These are phyloP conservation scores for Gyrodactylus salaris DNA, from an alignment of 1,140 invertebrate genomes.

Conservation along the genomic window DNA sequence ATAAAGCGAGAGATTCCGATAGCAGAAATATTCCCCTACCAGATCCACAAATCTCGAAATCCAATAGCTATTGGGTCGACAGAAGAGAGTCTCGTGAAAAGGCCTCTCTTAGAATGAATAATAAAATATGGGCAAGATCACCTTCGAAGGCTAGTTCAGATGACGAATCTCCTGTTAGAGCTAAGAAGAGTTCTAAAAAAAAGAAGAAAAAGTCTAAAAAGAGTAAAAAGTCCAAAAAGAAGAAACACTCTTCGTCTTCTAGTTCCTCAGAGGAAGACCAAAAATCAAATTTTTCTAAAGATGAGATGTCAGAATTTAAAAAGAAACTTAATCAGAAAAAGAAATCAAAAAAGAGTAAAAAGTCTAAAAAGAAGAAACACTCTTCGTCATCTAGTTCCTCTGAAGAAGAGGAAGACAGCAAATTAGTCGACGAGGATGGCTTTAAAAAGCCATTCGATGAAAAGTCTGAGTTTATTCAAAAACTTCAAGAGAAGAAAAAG, in stretches of 20 bases:
- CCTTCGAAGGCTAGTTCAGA: not conserved
- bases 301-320: too few relatives aligned
- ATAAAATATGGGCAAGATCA: constrained; percentile 2
- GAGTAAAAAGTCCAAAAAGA: constrained; percentile 3
- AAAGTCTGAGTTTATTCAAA: not conserved
- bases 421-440: too few relatives aligned
- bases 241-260: constrained; percentile 3
- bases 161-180: not conserved
- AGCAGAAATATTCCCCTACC: too few relatives aligned
- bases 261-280: not conserved
- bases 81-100: not conserved
- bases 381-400: not conserved
- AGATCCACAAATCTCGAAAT: not conserved
- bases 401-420: not conserved
- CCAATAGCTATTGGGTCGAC: not conserved
- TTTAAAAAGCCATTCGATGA: constrained; percentile 1
- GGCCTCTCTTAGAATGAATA: not conserved
- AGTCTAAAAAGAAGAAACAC: constrained; percentile 3
- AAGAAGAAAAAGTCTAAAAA: not conserved
- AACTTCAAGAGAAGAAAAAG: not conserved
- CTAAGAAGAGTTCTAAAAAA: not conserved
- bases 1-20: too few relatives aligned
- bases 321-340: too few relatives aligned
- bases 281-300: too few relatives aligned
- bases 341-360: not conserved